Evolutionary conservation across 2,888 invertebrate species (phyloP).

Genomic region (Ctenicera cuprea): DNA sequence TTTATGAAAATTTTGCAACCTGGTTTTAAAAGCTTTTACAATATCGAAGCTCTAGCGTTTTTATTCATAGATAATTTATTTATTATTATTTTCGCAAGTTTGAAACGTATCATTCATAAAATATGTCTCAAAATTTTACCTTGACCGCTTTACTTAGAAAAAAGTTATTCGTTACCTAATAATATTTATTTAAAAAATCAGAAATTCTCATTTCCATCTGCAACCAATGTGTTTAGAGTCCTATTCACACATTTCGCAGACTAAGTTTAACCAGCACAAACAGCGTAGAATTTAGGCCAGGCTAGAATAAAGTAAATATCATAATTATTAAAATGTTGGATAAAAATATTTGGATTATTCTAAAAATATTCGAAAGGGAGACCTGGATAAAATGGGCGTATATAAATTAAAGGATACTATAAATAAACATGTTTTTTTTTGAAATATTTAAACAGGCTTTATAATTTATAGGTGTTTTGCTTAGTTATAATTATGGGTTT

Average conservation of each 20-base stretch:
- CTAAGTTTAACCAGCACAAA: conserved; percentile 2
- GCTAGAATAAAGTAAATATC: conserved; percentile 12
- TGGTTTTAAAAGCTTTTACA: no score
- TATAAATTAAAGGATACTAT: background rate
- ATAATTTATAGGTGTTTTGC: conserved; percentile 8
- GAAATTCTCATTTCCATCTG: no score
- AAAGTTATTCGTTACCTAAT: no score
- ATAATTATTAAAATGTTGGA: conserved; percentile 13
- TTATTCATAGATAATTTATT: no score
- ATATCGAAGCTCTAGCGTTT: no score
- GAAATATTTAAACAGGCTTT: background rate
- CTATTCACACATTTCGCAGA: background rate
- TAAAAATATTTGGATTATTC: conserved; percentile 13
- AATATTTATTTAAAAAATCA: no score
- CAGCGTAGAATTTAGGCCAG: background rate
- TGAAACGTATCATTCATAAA: no score
- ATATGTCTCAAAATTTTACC: no score
- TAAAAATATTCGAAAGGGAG: conserved; percentile 10
- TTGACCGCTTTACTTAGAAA: no score
- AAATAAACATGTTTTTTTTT: conserved; percentile 11
- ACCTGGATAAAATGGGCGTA: background rate
- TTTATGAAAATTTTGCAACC: no score
- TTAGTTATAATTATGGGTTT: background rate
- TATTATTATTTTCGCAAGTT: no score
- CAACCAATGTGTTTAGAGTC: no score